Conservation (phyloP, 2,888 invertebrate genomes). For the Drosophila meridiana region DNA sequence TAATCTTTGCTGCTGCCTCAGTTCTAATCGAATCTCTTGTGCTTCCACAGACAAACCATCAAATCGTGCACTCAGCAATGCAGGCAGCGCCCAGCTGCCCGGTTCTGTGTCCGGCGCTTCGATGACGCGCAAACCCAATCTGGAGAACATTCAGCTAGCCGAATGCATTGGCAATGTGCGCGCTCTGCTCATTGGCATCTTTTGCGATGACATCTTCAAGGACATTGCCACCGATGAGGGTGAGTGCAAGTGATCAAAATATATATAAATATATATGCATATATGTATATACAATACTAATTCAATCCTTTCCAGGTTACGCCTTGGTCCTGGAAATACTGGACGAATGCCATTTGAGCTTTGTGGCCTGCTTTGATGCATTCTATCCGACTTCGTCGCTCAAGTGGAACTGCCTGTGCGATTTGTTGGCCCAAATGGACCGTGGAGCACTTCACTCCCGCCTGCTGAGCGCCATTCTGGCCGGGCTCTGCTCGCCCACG, state of each 20-base stretch:
- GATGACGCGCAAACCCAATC: conserved; percentile 80
- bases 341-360: conserved; percentile 95
- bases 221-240: conserved; percentile 83
- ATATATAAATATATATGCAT: too few relatives aligned
- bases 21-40: background rate
- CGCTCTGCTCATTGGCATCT: conserved; percentile 91
- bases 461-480: conserved; percentile 91
- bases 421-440: conserved; percentile 90
- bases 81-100: conserved; percentile 28
- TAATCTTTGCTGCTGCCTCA: too few relatives aligned
- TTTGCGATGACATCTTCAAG: conserved; percentile 89
- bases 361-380: conserved; percentile 96
- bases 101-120: conserved; percentile 28
- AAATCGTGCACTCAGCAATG: conserved; percentile 41
- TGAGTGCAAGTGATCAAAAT: conserved; percentile 27
- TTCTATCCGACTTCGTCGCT: conserved; percentile 97
- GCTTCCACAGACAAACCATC: conserved; percentile 58
- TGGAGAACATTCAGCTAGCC: conserved; percentile 91
- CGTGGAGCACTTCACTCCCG: conserved; percentile 86
- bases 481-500: conserved; percentile 92
- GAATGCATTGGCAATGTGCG: conserved; percentile 95
- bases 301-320: conserved; percentile 82
- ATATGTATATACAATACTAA: background rate
- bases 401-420: conserved; percentile 97
- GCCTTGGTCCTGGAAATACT: conserved; percentile 91